Evolutionary conservation across 2,888 invertebrate genomes (phyloP).

Genomic region (Silvanus unidentatus): DNA sequence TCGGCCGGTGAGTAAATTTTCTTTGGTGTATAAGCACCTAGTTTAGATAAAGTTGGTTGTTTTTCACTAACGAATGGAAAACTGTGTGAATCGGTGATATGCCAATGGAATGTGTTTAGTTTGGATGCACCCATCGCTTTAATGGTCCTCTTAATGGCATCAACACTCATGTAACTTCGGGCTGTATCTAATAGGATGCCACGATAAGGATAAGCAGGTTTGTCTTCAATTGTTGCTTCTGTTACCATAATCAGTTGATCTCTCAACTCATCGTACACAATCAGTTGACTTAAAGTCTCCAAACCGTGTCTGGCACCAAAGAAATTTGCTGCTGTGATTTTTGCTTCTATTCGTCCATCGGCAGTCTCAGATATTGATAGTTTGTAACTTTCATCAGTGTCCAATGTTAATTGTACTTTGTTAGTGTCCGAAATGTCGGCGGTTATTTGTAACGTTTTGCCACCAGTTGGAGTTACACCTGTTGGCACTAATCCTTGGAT

Average conservation of each 20-base stretch:
- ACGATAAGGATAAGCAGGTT: slow-evolving; percentile 80
- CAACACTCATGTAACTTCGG: slow-evolving; percentile 75
- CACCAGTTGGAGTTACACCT: slow-evolving; percentile 34
- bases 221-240: slow-evolving; percentile 62
- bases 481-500: slow-evolving; percentile 18
- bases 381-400: slow-evolving; percentile 57
- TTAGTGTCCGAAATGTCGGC: slow-evolving; percentile 34
- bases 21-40: slow-evolving; percentile 72
- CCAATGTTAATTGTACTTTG: slow-evolving; percentile 43
- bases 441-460: slow-evolving; percentile 43
- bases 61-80: slow-evolving; percentile 79
- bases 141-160: slow-evolving; percentile 66
- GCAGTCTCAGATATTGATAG: slow-evolving; percentile 45
- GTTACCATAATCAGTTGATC: slow-evolving; percentile 57
- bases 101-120: slow-evolving; percentile 92
- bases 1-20: slow-evolving; percentile 53
- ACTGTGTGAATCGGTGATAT: slow-evolving; percentile 88
- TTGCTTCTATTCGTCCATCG: slow-evolving; percentile 51
- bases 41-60: slow-evolving; percentile 63
- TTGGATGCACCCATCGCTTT: slow-evolving; percentile 89
- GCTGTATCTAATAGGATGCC: slow-evolving; percentile 73
- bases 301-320: slow-evolving; percentile 64
- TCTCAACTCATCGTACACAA: slow-evolving; percentile 61
- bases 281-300: slow-evolving; percentile 62
- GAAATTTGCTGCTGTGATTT: slow-evolving; percentile 54